phyloP scores from a whole-genome alignment of 2,888 invertebrate species.

The Polydrusus pterygomalis region DNA sequence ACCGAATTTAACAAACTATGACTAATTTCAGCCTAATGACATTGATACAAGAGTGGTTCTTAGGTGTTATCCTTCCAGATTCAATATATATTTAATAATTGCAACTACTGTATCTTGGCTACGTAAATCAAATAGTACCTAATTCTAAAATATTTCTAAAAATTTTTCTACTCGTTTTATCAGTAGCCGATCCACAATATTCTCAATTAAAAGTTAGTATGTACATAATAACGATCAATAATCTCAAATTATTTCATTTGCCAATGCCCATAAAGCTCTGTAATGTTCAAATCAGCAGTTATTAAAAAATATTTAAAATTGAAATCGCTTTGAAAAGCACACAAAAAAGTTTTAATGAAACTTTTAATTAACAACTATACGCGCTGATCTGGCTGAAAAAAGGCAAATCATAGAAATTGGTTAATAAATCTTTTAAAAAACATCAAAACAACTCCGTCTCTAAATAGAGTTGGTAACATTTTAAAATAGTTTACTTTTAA shows the following conservation, averaged over 20 bases:
- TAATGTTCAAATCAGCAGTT: background rate
- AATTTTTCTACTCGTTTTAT: background rate
- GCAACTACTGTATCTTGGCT: too few relatives aligned
- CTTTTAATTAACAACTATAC: conserved; percentile 9
- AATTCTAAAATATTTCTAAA: background rate
- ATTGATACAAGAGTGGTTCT: too few relatives aligned
- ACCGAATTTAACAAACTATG: too few relatives aligned
- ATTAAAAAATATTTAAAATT: conserved; percentile 13
- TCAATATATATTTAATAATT: too few relatives aligned
- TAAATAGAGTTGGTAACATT: background rate
- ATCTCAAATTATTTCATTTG: background rate
- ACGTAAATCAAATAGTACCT: background rate
- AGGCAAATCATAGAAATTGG: background rate
- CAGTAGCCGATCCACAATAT: background rate
- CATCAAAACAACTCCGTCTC: background rate
- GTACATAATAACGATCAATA: background rate
- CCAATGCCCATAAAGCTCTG: background rate
- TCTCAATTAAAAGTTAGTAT: background rate
- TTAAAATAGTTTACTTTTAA: background rate
- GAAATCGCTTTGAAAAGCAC: background rate
- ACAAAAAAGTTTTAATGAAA: conserved; percentile 2
- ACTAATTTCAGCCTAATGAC: too few relatives aligned
- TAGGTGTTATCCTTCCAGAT: too few relatives aligned
- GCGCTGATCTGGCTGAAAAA: background rate
- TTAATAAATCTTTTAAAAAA: background rate